Evolutionary conservation across 2,797 vertebrate genomes (phyloP).

Genomic region (Eulemur rubriventer): DNA sequence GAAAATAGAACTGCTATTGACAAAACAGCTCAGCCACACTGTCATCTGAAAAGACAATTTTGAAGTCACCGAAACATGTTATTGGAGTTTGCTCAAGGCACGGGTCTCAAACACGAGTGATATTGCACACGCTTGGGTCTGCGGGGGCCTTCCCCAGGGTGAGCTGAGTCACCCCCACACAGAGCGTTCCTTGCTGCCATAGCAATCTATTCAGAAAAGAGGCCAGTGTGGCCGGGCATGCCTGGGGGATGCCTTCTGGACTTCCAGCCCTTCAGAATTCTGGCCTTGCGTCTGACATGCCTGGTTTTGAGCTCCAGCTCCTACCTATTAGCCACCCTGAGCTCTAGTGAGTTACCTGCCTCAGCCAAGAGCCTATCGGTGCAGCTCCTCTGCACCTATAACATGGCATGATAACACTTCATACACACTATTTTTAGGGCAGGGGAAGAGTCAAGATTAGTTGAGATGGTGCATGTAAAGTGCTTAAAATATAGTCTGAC

Average conservation of each 20-base stretch:
- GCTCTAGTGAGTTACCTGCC: background rate
- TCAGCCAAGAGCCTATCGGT: too few relatives aligned
- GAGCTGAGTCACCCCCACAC: background rate
- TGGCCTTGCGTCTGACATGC: background rate
- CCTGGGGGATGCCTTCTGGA: background rate
- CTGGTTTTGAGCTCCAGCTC: background rate
- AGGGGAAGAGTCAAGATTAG: background rate
- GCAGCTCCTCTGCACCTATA: background rate
- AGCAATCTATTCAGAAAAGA: background rate
- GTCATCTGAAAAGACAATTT: constrained; percentile 66
- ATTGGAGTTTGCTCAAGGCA: constrained; percentile 60
- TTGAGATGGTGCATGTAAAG: background rate
- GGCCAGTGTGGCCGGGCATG: background rate
- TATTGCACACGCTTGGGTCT: background rate
- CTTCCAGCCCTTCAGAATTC: background rate
- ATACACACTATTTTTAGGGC: background rate
- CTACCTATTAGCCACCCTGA: background rate
- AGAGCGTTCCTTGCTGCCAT: background rate
- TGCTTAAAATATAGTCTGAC: background rate
- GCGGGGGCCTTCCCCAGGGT: background rate
- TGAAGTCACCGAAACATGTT: constrained; percentile 52
- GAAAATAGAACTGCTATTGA: constrained; percentile 58
- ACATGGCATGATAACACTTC: background rate
- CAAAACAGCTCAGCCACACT: constrained; percentile 60
- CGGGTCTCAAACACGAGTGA: background rate